Evolutionary conservation across 2,113 vertebrate genomes (phyloP), one percentile per base, ranked within the genome.

Genomic region (Gasterosteus aculeatus): DNA sequence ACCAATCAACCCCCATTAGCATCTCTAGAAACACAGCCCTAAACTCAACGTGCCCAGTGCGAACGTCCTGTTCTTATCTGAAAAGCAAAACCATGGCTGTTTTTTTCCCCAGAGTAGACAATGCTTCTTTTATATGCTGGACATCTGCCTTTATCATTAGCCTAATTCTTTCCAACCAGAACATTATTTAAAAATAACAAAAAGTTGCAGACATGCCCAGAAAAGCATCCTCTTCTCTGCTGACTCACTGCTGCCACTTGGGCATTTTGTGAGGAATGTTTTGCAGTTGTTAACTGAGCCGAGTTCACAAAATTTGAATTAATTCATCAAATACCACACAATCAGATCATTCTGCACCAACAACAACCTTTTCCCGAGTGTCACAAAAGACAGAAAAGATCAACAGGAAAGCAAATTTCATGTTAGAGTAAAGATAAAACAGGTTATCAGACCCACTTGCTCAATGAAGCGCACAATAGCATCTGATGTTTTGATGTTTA

Each of bases 191-290:
- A 15, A 69, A 78, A 86, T 61, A 64, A 33, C 53, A 56, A 81
- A 84, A 80, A 87, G 81, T 81, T 81, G 78, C 71, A 60, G 57
- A 67, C 72, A 59, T 84, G 85, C 79, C 79, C 84, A 84, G 73
- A 87, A 83, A 68, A 47, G 66, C 51, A 42, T 77, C 63, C 42
- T 66, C 18, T 12, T 19, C 77, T 74, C 46, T 80, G 83, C 80
- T 86, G 89, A 77, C 81, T 81, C 85, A 79, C 29, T 57, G 38
- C 46, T 78, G 74, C 29, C 51, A 15, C 22, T 44, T 73, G 64
- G 71, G 56, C 67, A 51, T 57, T 77, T 65, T 67, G 53, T 35
- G 51, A 80, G 70, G 77, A 87, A 87, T 87, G 69, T 51, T 77
- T 54, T 75, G 58, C 66, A 60, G 46, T 59, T 18, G 47, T 63